Base-by-base conservation (phyloP, 2,113 vertebrate species). In the Rhinoderma darwinii region DNA sequence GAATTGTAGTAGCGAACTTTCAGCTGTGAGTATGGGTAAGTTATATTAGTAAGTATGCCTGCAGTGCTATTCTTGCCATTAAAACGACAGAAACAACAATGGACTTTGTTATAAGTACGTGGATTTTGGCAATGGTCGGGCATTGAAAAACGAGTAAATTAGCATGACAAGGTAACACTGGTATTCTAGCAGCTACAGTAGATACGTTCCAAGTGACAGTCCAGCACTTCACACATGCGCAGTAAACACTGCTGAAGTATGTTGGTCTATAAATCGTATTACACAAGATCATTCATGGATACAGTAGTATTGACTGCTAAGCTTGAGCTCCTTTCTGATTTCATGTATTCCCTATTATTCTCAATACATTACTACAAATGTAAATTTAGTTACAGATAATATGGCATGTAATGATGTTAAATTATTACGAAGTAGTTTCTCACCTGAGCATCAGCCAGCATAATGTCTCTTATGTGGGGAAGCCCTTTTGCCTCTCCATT, bases 391-490 rank as follows among this genome's bases (percentile, higher is more conserved):
- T 10, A 61, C n/a, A n/a, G n/a, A n/a, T 12, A 27, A 9, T 61
- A 61, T 27, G 9, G 56, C 56, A 10, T 73, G 20, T 10, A 41
- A 15, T 4, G 14, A 44, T 50, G 6, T 30, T 10, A 25, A 50
- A 50, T 30, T 18, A 32, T 50, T 44, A 9, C 27, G 1, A 9
- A 32, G 17, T 32, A 32, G 32, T 68, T 2, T 87, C 91, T 87
- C 90, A 99, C 98, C 97, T 99, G 98, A 88, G 98, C 97, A 0
- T 99, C 98, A 0, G 97, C 96, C 90, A 99, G 93, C 98, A 99
- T 99, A 91, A 99, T 91, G 22, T 99, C 98, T 94, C 97, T 98
- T 93, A 99, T 99, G 86, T 96, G 96, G 88, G 98, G 97, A 88
- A 96, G 94, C 84, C 98, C 98, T 47, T 95, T 94, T 50, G 98